phyloP scores from a whole-genome alignment of 2,113 vertebrate species.

The Rattus rattus region DNA sequence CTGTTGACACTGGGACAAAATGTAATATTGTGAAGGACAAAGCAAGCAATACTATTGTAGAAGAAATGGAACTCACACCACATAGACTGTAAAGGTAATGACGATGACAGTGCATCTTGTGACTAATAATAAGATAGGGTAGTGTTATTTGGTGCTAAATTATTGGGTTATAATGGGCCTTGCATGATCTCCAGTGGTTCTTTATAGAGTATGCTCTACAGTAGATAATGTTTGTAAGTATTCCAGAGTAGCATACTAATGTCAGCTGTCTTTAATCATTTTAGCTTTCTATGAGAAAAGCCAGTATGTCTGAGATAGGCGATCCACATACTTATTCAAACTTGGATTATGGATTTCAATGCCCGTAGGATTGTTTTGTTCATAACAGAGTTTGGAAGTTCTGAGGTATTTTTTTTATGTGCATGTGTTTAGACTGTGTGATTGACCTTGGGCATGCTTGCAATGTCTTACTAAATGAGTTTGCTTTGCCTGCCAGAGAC shows the following conservation, averaged over 20 bases:
- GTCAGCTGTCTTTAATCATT: background rate
- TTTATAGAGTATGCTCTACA: background rate
- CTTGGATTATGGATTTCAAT: background rate
- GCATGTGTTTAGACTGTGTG: background rate
- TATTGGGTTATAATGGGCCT: background rate
- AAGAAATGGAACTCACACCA: background rate
- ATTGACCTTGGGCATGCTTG: background rate
- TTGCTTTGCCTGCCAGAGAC: background rate
- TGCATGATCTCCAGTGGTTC: fast-evolving
- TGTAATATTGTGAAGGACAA: background rate
- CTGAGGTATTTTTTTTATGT: background rate
- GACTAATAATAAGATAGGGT: fast-evolving
- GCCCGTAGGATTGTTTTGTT: background rate
- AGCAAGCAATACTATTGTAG: fast-evolving
- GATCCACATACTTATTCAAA: background rate
- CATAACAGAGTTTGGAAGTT: background rate
- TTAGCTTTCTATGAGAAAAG: background rate
- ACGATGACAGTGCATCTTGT: background rate
- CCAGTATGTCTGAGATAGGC: background rate
- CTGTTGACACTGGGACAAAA: background rate
- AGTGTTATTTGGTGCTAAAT: background rate
- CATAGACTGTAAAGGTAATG: background rate
- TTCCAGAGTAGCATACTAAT: background rate
- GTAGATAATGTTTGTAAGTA: background rate
- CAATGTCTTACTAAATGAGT: background rate